Evolutionary conservation across 2,797 vertebrate species (phyloP), one percentile per base, ranked within the genome.

Genomic region (Champsocephalus esox): DNA sequence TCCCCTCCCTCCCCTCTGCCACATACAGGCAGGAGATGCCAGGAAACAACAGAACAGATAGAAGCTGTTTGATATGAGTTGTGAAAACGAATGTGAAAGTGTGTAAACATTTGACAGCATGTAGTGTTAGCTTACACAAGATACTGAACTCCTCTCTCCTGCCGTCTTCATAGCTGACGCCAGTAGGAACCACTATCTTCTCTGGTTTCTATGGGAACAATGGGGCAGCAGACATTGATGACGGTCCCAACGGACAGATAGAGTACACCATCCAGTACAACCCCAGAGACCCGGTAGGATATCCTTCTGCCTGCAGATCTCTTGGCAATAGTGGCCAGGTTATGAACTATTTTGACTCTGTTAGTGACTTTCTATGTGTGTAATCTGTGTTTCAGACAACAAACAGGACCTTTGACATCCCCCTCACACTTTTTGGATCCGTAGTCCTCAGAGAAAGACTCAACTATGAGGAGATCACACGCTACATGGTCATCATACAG

Each of bases 211-310:
- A 90, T 64, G 97, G 97, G 78, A 97, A 96, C 83, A 97, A 96
- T 9, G 98, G 98, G 38, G 98, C 98, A 71, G 93, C 80, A 70
- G 98, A 99, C 90, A 99, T 99, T 2, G 98, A 99, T 38, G 98
- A 99, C 8, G 98, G 98, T 48, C 97, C 98, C 0, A 99, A 99
- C 0, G 98, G 97, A 79, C 98, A 99, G 88, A 99, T 99, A 73
- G 98, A 99, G 83, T 99, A 99, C 75, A 95, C 97, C 70, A 97
- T 99, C 86, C 96, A 95, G 64, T 97, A 97, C 88, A 99, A 99
- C 88, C 96, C 97, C 0, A 95, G 92, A 50, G 97, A 99, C 79
- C 96, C 96, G 85, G 98, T 99, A 95, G 71, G 93, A 82, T 66
- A 9, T 65, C 46, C 17, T 9, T 61, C 32, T 56, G 19, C 52